Percentiles rank a stretch among this genome's conserved stretches.
Evolutionary conservation across 2,113 vertebrate genomes (phyloP).

Genomic region (Uropsilus gracilis): DNA sequence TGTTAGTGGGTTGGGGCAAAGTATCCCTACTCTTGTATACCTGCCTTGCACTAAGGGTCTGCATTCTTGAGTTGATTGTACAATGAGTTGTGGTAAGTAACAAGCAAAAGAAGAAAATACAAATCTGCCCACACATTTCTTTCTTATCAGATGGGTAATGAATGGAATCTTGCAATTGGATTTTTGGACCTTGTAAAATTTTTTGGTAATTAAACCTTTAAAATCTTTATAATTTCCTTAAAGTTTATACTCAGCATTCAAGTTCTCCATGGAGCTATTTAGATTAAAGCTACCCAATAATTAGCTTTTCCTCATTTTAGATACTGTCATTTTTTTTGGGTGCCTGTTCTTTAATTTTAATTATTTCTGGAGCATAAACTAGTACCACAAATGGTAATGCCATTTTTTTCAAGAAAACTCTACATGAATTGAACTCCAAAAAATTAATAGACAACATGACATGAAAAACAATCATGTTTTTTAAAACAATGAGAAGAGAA

Average conservation of each 20-base stretch:
- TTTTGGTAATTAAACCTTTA: not conserved
- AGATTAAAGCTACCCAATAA: not conserved
- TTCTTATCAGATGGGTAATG: not conserved
- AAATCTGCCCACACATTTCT: not conserved
- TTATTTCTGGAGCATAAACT: not conserved
- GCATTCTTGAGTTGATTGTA: not conserved
- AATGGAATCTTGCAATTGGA: not conserved
- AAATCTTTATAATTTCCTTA: not conserved
- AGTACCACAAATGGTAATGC: not conserved
- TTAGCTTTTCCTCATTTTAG: conserved; percentile 23
- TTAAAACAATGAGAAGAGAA: not conserved
- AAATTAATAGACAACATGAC: not conserved
- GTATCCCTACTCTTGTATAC: not conserved
- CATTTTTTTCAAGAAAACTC: not conserved
- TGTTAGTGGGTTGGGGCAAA: not conserved
- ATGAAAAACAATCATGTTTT: not conserved
- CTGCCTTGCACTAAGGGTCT: not conserved
- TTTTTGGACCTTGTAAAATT: not conserved
- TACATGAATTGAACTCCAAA: not conserved
- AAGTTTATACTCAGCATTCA: not conserved
- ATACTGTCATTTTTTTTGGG: not conserved
- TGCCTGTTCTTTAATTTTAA: not conserved
- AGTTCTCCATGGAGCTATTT: not conserved
- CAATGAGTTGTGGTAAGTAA: not conserved
- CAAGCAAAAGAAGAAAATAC: not conserved